Evolutionary conservation across 2,113 vertebrate genomes (phyloP).

Genomic region (Irena cyanogastra): DNA sequence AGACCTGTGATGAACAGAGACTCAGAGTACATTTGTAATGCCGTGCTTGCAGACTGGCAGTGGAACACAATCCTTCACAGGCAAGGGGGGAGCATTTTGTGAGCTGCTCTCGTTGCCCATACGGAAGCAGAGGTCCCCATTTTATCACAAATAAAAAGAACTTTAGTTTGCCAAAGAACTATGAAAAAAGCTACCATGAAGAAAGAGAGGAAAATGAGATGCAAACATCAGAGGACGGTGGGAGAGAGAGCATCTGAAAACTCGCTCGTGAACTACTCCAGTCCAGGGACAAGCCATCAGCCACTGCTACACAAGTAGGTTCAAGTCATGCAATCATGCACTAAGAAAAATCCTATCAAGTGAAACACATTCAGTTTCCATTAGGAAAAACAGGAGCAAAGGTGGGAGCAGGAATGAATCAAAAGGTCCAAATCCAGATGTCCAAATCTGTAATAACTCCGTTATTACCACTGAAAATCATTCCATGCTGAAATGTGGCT

Average conservation of each 20-base stretch:
- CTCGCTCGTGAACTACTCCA: background rate
- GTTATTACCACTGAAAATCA: background rate
- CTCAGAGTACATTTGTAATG: background rate
- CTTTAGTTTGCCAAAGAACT: background rate
- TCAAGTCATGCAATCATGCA: background rate
- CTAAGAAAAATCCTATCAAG: background rate
- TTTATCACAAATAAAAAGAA: background rate
- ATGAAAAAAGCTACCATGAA: background rate
- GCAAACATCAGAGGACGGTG: background rate
- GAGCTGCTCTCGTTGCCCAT: background rate
- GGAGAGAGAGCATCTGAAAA: background rate
- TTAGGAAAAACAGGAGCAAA: background rate
- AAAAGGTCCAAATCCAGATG: background rate
- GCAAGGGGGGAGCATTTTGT: background rate
- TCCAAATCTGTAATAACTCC: background rate
- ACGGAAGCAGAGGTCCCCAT: background rate
- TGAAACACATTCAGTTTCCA: background rate
- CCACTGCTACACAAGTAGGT: background rate
- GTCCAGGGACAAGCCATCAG: background rate
- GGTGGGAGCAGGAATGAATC: background rate
- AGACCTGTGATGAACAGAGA: background rate
- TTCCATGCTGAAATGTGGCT: background rate
- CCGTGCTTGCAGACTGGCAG: background rate
- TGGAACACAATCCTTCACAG: background rate
- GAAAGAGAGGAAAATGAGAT: background rate